Evolutionary conservation across 2,797 vertebrate genomes (phyloP).

Genomic region (Atherinosoma microstoma): DNA sequence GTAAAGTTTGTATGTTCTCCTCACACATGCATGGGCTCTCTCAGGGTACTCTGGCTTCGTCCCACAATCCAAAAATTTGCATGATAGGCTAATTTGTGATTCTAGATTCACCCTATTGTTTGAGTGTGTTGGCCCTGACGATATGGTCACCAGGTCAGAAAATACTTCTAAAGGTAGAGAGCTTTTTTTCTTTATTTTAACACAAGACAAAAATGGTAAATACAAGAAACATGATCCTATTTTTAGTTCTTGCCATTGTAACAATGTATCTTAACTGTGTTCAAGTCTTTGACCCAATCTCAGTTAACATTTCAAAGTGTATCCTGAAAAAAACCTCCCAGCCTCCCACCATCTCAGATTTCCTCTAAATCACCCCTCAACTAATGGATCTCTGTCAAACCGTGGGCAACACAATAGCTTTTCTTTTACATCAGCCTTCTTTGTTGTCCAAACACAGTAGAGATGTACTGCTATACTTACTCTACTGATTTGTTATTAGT

Average conservation of each 20-base stretch:
- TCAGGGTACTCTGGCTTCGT: too few species aligned
- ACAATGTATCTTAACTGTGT: conserved; percentile 20
- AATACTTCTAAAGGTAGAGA: not conserved
- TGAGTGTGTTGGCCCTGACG: too few species aligned
- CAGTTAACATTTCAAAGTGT: conserved; percentile 48
- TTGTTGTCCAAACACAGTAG: conserved; percentile 2
- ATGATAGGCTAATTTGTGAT: too few species aligned
- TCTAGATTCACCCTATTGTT: too few species aligned
- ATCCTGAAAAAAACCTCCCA: conserved; percentile 41
- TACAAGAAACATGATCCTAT: not conserved
- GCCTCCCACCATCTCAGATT: conserved; percentile 27
- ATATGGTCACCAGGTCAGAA: not conserved
- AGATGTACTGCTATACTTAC: not conserved
- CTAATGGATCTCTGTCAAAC: conserved; percentile 29
- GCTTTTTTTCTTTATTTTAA: too few species aligned
- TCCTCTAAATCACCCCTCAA: conserved; percentile 11
- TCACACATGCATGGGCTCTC: too few species aligned
- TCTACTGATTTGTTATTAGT: conserved; percentile 13
- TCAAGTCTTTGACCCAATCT: conserved; percentile 28
- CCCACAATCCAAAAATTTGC: too few species aligned
- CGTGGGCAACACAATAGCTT: conserved; percentile 7
- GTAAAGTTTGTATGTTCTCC: too few species aligned
- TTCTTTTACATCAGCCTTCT: conserved; percentile 5
- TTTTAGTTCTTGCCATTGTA: not conserved
- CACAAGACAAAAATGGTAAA: not conserved